Base-by-base conservation (phyloP, 2,113 vertebrate species). In the Syngnathus typhle region DNA sequence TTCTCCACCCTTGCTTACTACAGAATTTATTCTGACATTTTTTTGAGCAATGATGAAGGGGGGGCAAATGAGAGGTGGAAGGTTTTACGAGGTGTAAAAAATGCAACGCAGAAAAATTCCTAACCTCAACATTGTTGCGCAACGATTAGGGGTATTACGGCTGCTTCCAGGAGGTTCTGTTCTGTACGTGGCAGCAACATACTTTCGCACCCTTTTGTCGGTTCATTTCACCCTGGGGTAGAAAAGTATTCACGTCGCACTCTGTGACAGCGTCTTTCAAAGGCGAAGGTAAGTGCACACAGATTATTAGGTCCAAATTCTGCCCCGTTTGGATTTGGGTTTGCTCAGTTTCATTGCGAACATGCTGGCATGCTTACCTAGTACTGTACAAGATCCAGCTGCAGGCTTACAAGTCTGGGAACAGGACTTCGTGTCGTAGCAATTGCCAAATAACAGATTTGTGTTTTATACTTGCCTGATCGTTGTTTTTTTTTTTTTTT, bases 171-270 rank as follows among this genome's bases (percentile, higher is more conserved):
- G 61, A 67, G 77, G 76, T 51, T 80, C 44, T 46, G 44, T 15
- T 46, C 83, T 79, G 85, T 89, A 91, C 89, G 90, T 91, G 90
- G 90, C 90, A 91, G 71, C 75, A 73, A 18, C 56, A 47, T 32
- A 15, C 13, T 44, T 21, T 62, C 13, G 5, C 60, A 76, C 67
- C 61, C 59, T 52, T 60, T 59, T 63, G 63, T 60, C 69, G 46
- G 64, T 74, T 60, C 15, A 72, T 75, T 27, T 23, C 67, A 69
- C 75, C 64, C 43, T 23, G 19, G 13, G 21, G 60, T 70, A 38
- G 38, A 38, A 18, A 43, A 74, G 68, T 49, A 58, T 64, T 36
- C 38, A n/a, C 54, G 51, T 8, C 43, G 19, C 12, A 2, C 38
- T 36, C 19, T 11, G 74, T 69, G 56, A 65, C 72, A 52, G 16